Evolutionary conservation across 1,140 invertebrate species (phyloP).

Genomic region (Ooceraea biroi): DNA sequence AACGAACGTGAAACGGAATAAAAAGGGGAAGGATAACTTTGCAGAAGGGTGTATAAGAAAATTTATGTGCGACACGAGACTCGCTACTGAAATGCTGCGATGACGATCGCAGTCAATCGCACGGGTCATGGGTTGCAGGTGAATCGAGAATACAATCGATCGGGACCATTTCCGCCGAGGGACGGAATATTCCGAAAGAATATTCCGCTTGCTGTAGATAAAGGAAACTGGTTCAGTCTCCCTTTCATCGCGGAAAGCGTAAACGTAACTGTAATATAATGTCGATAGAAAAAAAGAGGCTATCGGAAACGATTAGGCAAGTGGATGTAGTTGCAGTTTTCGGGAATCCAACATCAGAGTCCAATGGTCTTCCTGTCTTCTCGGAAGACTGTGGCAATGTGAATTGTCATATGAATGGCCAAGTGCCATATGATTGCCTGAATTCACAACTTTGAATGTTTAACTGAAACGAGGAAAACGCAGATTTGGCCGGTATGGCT

Average conservation of each 20-base stretch:
- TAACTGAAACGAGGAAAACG: constrained; percentile 38
- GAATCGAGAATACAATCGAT: constrained; percentile 19
- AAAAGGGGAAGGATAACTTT: not conserved
- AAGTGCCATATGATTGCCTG: not conserved
- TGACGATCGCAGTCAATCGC: constrained; percentile 18
- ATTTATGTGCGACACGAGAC: constrained; percentile 6
- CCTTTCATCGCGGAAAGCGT: not conserved
- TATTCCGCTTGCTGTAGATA: constrained; percentile 17
- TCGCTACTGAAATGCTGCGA: constrained; percentile 18
- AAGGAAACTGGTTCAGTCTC: not conserved
- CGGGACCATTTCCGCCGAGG: constrained; percentile 33
- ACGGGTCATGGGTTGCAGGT: not conserved
- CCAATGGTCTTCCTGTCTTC: constrained; percentile 26
- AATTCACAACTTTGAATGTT: constrained; percentile 4
- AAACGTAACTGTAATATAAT: not conserved
- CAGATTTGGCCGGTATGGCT: not conserved
- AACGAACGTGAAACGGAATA: not conserved
- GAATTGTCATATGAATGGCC: constrained; percentile 18
- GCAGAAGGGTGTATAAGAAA: not conserved
- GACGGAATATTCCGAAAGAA: constrained; percentile 26
- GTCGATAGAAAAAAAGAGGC: constrained; percentile 9
- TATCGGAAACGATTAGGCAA: constrained; percentile 4
- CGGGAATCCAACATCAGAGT: not conserved
- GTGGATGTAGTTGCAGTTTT: not conserved
- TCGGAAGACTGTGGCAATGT: constrained; percentile 24